phyloP scores from a whole-genome alignment of 2,797 vertebrate species.

The Acrocephalus scirpaceus region DNA sequence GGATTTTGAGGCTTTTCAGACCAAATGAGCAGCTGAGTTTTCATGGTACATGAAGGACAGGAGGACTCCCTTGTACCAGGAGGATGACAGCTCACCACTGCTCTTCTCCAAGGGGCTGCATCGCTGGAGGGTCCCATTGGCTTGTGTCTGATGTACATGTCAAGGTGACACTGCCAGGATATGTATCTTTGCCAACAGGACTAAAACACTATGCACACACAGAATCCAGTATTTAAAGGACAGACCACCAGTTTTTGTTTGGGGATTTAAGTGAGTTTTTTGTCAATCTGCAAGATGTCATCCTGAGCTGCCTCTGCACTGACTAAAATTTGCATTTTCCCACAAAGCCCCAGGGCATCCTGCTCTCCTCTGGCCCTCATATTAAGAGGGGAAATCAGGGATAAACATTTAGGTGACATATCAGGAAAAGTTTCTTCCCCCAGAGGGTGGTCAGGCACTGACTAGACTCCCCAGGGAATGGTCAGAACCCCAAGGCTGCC shows the following conservation, averaged over 20 bases:
- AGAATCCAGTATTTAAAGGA: not conserved
- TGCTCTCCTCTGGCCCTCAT: not conserved
- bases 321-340: not conserved
- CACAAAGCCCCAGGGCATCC: not conserved
- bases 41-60: not conserved
- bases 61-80: not conserved
- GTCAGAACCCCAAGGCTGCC: not conserved
- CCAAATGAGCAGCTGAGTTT: not conserved
- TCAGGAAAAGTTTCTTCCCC: not conserved
- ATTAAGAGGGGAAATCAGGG: not conserved
- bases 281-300: not conserved
- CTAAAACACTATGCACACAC: not conserved
- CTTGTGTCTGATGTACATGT: not conserved
- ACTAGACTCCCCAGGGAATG: not conserved
- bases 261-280: not conserved
- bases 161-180: not conserved
- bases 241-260: not conserved
- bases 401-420: not conserved
- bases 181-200: not conserved
- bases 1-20: not conserved
- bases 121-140: rapidly evolving
- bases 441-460: not conserved
- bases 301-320: not conserved
- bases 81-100: not conserved
- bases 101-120: not conserved